Evolutionary conservation across 1,140 invertebrate species (phyloP), one percentile per base, ranked within the genome.

Genomic region (Dryas iulia): DNA sequence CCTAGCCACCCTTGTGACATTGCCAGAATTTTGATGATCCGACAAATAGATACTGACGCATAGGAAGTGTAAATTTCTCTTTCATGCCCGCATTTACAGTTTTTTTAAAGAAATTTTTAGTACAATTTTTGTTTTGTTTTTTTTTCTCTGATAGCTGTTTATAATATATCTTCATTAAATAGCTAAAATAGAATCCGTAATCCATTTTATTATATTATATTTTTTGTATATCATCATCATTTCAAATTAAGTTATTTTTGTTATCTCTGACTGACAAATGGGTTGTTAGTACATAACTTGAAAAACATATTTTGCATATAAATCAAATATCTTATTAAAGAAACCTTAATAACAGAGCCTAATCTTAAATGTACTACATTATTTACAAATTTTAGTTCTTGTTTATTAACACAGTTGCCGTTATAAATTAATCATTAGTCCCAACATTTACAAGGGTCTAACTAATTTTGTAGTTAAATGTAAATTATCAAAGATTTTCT

Each of bases 1-100:
- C 69, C 59, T 54, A 59, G 52, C 71, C 56, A 71, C 78, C 72
- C 74, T 39, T 23, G 65, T 72, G 76, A 78, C 74, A 74, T 66
- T 54, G 60, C 65, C 73, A 39, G 80, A 82, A 80, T 82, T 79
- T 82, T 80, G 78, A 82, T 82, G 53, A 75, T 67, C 39, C 11
- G 61, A 69, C 33, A 62, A 68, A 70, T 63, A 64, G 53, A 74
- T 47, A 47, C 35, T 47, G 2, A 47, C 14, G 35, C 14, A 47
- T 47, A 7, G 35, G 6, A 47, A 47, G 35, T 47, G 35, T 47
- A 47, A 47, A 47, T 47, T 47, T 47, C 14, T 47, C 35, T 47
- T 47, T 47, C 18, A 14, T 14, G 14, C 35, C 14, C 6, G 3
- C 25, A 57, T 57, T 25, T 24, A 35, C n/a, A 0, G n/a, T 35